Evolutionary conservation across 2,888 invertebrate species (phyloP).

Genomic region (Anthophora plumipes): DNA sequence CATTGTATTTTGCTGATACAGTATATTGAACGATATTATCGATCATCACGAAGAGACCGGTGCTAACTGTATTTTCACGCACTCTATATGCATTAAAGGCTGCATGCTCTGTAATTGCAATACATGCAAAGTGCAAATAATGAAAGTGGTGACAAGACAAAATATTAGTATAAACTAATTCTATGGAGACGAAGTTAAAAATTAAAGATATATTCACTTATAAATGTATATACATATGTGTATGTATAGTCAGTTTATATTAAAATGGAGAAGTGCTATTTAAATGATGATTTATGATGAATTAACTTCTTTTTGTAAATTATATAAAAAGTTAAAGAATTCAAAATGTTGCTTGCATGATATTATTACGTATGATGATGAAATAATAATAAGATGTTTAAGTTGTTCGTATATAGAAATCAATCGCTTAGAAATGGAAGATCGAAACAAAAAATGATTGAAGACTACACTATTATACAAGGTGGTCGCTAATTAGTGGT

Average conservation of each 20-base stretch:
- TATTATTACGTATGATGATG: background rate
- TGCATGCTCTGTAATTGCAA: constrained; percentile 41
- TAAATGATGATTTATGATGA: too few species aligned
- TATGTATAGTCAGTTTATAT: too few species aligned
- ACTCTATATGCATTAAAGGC: constrained; percentile 34
- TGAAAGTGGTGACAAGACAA: constrained; percentile 21
- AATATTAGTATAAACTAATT: constrained; percentile 27
- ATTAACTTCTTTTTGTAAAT: too few species aligned
- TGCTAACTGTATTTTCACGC: constrained; percentile 50
- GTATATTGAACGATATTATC: constrained; percentile 40
- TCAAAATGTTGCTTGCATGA: constrained; percentile 1
- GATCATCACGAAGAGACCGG: constrained; percentile 23
- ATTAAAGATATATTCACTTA: too few species aligned
- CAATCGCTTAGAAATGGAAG: background rate
- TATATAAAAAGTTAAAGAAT: background rate
- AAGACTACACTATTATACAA: background rate
- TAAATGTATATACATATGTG: too few species aligned
- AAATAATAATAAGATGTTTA: background rate
- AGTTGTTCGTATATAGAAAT: background rate
- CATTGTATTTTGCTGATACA: background rate
- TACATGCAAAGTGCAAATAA: constrained; percentile 26
- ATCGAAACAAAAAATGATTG: background rate
- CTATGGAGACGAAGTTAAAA: constrained; percentile 1
- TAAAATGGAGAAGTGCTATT: too few species aligned
- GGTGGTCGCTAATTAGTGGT: too few species aligned